Conservation (phyloP, 2,113 vertebrate genomes). For the Muntiacus muntjak region DNA sequence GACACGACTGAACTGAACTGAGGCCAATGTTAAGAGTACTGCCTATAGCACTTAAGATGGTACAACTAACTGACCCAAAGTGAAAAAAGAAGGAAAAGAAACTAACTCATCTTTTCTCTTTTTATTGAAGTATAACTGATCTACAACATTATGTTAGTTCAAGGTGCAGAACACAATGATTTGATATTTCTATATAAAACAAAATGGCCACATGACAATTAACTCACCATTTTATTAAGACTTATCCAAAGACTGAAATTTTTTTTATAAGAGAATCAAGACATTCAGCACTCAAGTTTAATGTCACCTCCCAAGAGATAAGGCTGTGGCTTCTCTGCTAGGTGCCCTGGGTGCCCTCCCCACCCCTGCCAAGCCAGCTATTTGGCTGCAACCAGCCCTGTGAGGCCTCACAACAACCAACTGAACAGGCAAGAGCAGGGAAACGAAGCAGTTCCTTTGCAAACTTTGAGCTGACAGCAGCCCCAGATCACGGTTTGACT, state of each 20-base stretch:
- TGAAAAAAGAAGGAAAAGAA: not conserved
- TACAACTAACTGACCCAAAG: not conserved
- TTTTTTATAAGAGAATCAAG: not conserved
- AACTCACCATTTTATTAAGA: not conserved
- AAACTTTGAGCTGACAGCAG: not conserved
- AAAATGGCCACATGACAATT: not conserved
- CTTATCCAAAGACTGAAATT: not conserved
- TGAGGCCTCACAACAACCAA: not conserved
- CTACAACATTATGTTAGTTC: not conserved
- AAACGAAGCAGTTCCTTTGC: not conserved
- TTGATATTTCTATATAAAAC: not conserved
- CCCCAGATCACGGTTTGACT: not conserved
- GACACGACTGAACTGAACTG: not conserved
- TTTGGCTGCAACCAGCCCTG: not conserved
- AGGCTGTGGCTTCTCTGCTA: not conserved
- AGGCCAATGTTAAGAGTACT: not conserved
- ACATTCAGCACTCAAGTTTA: not conserved
- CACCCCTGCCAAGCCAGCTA: not conserved
- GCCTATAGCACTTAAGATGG: not conserved
- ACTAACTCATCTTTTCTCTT: not conserved
- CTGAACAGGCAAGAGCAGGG: too few relatives aligned
- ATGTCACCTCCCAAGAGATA: not conserved
- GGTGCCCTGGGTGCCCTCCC: not conserved
- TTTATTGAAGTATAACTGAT: not conserved
- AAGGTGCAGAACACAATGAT: not conserved